These are phyloP conservation scores for Thunnus thynnus DNA, from an alignment of 2,113 vertebrate species.

Conservation along the genomic window DNA sequence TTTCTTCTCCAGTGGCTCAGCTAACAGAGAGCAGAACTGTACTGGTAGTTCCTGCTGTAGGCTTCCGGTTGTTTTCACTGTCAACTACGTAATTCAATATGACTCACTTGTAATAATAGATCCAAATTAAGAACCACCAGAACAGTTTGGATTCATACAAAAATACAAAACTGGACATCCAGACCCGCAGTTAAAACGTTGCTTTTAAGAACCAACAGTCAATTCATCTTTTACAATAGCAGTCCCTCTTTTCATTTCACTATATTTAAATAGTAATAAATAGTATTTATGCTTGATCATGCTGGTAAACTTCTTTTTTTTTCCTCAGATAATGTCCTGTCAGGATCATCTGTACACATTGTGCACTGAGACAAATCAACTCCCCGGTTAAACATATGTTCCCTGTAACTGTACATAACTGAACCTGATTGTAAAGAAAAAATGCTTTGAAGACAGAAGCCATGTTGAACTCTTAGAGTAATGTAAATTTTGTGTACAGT, in stretches of 20 bases:
- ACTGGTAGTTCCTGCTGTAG: background rate
- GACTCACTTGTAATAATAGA: background rate
- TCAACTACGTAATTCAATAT: background rate
- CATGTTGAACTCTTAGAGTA: constrained; percentile 81
- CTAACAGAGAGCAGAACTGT: background rate
- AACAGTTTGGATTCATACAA: background rate
- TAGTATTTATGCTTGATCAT: constrained; percentile 30
- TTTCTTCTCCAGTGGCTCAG: background rate
- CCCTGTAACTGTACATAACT: constrained; percentile 70
- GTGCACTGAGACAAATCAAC: constrained; percentile 53
- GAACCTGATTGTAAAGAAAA: constrained; percentile 68
- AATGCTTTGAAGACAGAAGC: constrained; percentile 68
- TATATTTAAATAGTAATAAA: constrained; percentile 13
- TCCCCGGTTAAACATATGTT: constrained; percentile 24
- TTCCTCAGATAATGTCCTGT: background rate
- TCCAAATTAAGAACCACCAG: background rate
- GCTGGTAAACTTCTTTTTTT: constrained; percentile 31
- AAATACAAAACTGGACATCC: background rate
- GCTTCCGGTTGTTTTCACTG: constrained; percentile 18
- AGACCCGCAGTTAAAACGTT: background rate
- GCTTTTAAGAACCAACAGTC: background rate
- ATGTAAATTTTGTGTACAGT: constrained; percentile 81
- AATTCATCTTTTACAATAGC: background rate
- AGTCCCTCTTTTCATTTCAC: constrained; percentile 21
- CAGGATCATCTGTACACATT: constrained; percentile 13